Conservation (phyloP, 1,140 invertebrate species). For the Sitobion miscanthi region DNA sequence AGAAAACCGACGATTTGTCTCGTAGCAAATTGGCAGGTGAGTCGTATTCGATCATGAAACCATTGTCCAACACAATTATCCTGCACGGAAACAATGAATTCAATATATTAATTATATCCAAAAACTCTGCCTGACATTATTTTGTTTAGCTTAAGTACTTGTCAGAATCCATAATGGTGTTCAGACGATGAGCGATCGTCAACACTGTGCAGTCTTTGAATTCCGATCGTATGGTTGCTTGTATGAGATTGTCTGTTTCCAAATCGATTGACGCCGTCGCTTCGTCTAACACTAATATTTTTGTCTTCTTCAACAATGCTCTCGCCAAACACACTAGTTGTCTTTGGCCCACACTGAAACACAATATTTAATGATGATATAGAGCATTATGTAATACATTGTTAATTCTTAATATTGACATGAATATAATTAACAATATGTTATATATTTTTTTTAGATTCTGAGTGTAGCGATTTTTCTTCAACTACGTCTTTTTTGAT, state of each 20-base stretch:
- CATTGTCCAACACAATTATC: slow-evolving; percentile 90
- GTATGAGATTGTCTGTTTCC: slow-evolving; percentile 90
- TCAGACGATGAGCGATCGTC: slow-evolving; percentile 92
- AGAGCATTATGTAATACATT: not conserved
- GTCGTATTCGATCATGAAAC: slow-evolving; percentile 82
- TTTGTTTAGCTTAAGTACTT: slow-evolving; percentile 60
- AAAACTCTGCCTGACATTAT: not conserved
- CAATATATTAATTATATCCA: not conserved
- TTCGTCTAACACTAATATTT: slow-evolving; percentile 89
- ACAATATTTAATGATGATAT: not conserved
- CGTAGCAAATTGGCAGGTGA: slow-evolving; percentile 76
- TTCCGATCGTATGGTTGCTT: slow-evolving; percentile 85
- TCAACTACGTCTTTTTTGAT: no score
- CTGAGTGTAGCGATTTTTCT: no score
- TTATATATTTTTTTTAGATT: no score
- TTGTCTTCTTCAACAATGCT: slow-evolving; percentile 87
- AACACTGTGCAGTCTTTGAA: slow-evolving; percentile 90
- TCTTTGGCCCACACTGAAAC: slow-evolving; percentile 78
- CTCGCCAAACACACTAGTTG: slow-evolving; percentile 89
- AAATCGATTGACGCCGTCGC: slow-evolving; percentile 94
- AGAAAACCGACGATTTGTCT: slow-evolving; percentile 82
- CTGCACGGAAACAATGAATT: slow-evolving; percentile 63
- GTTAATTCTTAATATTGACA: not conserved
- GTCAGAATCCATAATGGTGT: slow-evolving; percentile 92
- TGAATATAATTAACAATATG: no score